Conservation (phyloP, 2,113 vertebrate genomes). For the Actinemys pallida region DNA sequence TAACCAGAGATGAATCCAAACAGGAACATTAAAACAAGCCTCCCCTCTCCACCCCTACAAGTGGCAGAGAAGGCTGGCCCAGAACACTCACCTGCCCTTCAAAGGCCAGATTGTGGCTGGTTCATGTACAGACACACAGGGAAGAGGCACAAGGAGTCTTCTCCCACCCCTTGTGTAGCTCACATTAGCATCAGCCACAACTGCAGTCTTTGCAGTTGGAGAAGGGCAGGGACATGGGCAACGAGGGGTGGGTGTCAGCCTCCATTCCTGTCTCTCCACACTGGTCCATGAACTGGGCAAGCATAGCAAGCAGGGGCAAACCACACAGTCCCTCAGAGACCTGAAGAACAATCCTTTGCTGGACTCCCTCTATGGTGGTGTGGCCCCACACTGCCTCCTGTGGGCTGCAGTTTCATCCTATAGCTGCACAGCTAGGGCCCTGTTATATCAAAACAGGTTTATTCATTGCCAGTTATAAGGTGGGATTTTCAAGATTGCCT, state of each 20-base stretch:
- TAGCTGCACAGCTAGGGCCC: background rate
- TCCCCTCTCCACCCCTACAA: background rate
- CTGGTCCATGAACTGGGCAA: background rate
- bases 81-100: background rate
- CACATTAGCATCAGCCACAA: background rate
- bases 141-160: background rate
- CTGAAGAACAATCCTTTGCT: background rate
- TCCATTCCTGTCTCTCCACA: background rate
- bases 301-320: background rate
- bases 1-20: background rate
- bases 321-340: background rate
- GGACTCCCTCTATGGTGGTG: too few relatives aligned
- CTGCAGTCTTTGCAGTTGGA: background rate
- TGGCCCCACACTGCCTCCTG: background rate
- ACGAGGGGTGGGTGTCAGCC: background rate
- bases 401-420: background rate
- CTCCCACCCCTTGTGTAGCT: background rate
- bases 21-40: accelerated
- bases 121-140: accelerated
- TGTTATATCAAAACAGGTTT: background rate
- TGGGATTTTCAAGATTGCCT: background rate
- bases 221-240: background rate
- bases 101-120: accelerated
- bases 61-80: background rate
- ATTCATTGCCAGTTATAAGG: background rate